These are phyloP conservation scores for Benthosema pterotum DNA, from an alignment of 2,797 vertebrate species.

Conservation along the genomic window DNA sequence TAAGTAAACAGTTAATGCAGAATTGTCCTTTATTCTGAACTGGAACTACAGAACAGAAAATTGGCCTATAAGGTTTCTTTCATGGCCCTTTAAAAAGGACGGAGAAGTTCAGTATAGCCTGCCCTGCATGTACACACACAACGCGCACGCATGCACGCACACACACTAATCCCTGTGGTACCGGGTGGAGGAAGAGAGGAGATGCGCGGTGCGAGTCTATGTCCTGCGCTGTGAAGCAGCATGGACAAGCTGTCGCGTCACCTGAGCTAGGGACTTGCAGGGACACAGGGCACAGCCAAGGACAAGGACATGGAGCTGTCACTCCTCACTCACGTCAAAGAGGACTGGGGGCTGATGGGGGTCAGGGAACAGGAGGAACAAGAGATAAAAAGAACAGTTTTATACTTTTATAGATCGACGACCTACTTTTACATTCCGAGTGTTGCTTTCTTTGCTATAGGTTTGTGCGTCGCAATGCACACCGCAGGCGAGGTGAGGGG, in stretches of 20 bases:
- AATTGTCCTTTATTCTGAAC: too few relatives aligned
- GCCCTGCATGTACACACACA: too few relatives aligned
- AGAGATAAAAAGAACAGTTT: neutral
- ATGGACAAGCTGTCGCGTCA: conserved; percentile 67
- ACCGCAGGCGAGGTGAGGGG: too few relatives aligned
- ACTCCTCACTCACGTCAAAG: conserved; percentile 34
- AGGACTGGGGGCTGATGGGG: neutral
- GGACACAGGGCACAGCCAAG: conserved; percentile 38
- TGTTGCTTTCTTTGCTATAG: too few relatives aligned
- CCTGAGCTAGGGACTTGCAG: conserved; percentile 46
- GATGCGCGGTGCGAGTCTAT: conserved; percentile 45
- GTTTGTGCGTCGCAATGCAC: too few relatives aligned
- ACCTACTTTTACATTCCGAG: too few relatives aligned
- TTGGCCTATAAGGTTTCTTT: neutral
- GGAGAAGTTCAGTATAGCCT: too few relatives aligned
- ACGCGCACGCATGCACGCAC: conserved; percentile 3
- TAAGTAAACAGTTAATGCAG: too few relatives aligned
- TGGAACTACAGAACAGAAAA: too few relatives aligned
- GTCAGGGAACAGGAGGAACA: neutral
- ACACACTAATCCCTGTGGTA: conserved; percentile 63
- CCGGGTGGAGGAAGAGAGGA: conserved; percentile 30
- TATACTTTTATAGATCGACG: neutral
- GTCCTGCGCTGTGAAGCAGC: conserved; percentile 63
- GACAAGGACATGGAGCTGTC: conserved; percentile 30
- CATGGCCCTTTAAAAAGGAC: neutral